Conservation (phyloP, 2,797 vertebrate species). For the Diplodus sargus region DNA sequence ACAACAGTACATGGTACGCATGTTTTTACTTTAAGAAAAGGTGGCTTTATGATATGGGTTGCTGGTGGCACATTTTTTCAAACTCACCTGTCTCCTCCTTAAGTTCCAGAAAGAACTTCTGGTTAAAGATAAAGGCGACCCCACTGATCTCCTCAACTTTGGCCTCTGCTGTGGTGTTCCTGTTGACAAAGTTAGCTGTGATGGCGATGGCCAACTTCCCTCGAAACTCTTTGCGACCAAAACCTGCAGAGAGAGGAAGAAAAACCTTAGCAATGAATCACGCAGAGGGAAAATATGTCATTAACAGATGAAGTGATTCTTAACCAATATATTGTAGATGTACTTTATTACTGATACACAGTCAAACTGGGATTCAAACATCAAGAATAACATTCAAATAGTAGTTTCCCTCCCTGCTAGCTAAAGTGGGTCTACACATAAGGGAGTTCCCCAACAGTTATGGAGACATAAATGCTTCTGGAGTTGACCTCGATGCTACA, state of each 20-base stretch:
- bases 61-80: neutral
- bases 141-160: conserved; percentile 99
- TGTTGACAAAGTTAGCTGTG: conserved; percentile 98
- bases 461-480: neutral
- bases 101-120: conserved; percentile 98
- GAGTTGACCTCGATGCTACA: neutral
- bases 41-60: neutral
- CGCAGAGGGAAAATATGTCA: neutral
- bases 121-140: conserved; percentile 99
- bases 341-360: neutral
- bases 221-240: conserved; percentile 95
- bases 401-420: neutral
- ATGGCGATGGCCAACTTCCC: conserved; percentile 98
- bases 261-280: neutral
- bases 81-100: conserved; percentile 93
- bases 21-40: neutral
- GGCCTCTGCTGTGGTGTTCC: conserved; percentile 97
- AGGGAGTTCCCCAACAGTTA: neutral
- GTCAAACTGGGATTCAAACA: neutral
- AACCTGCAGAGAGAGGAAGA: conserved; percentile 82
- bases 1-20: neutral
- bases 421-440: neutral
- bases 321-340: neutral
- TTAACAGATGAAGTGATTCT: neutral
- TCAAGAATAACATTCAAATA: neutral